A percentile compares a stretch with the other conserved stretches of the same genome.
phyloP scores from a whole-genome alignment of 2,797 vertebrate genomes.

The Hephaestus fuliginosus region DNA sequence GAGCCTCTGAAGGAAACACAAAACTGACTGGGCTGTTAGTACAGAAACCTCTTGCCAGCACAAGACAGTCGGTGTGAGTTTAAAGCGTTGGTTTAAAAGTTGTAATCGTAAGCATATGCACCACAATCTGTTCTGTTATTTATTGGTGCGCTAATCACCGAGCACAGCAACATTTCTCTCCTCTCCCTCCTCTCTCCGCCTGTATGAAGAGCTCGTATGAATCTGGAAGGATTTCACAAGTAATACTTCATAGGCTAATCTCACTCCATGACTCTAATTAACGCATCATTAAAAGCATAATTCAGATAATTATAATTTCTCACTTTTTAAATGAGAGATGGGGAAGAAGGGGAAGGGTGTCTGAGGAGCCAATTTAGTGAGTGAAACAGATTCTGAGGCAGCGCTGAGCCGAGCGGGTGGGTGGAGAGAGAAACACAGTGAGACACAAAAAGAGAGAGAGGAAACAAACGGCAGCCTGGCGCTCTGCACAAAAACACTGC shows the following conservation, averaged over 20 bases:
- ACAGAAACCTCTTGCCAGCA: slow-evolving; percentile 71
- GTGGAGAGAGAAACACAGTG: slow-evolving; percentile 52
- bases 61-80: slow-evolving; percentile 79
- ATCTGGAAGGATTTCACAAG: slow-evolving; percentile 89
- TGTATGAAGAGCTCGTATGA: slow-evolving; percentile 67
- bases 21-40: slow-evolving; percentile 67
- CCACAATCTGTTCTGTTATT: slow-evolving; percentile 89
- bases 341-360: slow-evolving; percentile 81
- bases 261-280: slow-evolving; percentile 93
- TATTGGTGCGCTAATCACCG: slow-evolving; percentile 84
- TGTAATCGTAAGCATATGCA: slow-evolving; percentile 88
- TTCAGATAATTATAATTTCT: slow-evolving; percentile 94
- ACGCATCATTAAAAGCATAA: slow-evolving; percentile 94
- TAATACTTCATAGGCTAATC: slow-evolving; percentile 91
- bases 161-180: slow-evolving; percentile 76
- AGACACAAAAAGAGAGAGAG: slow-evolving; percentile 29
- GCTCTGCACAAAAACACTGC: slow-evolving; percentile 12
- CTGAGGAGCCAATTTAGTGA: slow-evolving; percentile 86
- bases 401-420: slow-evolving; percentile 60
- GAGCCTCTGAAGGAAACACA: slow-evolving; percentile 65
- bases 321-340: slow-evolving; percentile 90
- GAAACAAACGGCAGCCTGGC: slow-evolving; percentile 17
- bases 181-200: slow-evolving; percentile 59
- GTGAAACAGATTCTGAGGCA: slow-evolving; percentile 81
- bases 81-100: slow-evolving; percentile 86